These are phyloP conservation scores for Philereme vetulata DNA, from an alignment of 2,888 invertebrate species.

Conservation along the genomic window DNA sequence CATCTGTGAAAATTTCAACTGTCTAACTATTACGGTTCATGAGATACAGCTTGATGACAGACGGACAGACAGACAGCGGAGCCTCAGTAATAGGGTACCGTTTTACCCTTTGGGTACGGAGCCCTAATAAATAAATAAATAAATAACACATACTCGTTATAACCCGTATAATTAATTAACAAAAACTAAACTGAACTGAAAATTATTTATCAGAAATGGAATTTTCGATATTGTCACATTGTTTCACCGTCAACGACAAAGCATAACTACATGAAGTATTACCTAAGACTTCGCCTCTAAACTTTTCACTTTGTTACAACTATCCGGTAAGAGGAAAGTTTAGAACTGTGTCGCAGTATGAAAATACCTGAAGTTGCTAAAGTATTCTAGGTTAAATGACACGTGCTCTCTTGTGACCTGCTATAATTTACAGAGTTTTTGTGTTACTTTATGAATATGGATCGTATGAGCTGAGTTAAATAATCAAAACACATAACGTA, in stretches of 20 bases:
- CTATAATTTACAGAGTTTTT: not conserved
- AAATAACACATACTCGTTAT: too few species aligned
- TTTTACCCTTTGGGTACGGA: too few species aligned
- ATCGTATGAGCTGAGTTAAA: too few species aligned
- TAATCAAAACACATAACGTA: too few species aligned
- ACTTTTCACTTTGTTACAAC: conserved; percentile 53
- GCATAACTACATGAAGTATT: not conserved
- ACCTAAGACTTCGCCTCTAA: conserved; percentile 39
- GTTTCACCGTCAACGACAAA: not conserved
- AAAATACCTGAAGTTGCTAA: conserved; percentile 33
- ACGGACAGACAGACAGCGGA: too few species aligned
- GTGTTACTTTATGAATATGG: too few species aligned
- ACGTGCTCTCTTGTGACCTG: conserved; percentile 24
- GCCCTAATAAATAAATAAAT: too few species aligned
- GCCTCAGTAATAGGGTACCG: too few species aligned
- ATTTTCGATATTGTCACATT: not conserved
- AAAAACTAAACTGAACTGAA: not conserved
- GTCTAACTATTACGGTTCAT: too few species aligned
- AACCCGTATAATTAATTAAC: too few species aligned
- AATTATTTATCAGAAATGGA: not conserved
- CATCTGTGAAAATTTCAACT: too few species aligned
- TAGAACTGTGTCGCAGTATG: conserved; percentile 40
- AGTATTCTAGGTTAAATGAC: conserved; percentile 32
- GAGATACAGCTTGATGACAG: too few species aligned
- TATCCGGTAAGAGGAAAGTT: conserved; percentile 53